Conservation (phyloP, 2,797 vertebrate species). For the Chloroceryle inda region DNA sequence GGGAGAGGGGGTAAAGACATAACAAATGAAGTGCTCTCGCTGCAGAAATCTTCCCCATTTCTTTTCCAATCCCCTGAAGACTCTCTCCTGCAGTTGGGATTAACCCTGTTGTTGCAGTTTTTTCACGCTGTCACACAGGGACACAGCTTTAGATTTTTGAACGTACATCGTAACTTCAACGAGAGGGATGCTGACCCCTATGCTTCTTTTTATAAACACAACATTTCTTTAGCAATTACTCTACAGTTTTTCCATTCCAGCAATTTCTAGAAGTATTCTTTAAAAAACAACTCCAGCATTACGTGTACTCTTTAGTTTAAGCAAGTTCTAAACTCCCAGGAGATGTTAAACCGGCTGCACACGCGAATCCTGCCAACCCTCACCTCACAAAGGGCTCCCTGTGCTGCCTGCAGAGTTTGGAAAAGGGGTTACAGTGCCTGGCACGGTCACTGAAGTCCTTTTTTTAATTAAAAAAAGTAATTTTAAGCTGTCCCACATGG, state of each 20-base stretch:
- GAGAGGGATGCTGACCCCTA: slow-evolving; percentile 1
- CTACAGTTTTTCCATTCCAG: neutral
- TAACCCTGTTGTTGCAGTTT: neutral
- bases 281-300: neutral
- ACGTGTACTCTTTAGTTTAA: neutral
- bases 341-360: neutral
- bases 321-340: neutral
- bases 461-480: neutral
- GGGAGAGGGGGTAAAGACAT: neutral
- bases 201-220: neutral
- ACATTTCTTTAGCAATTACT: neutral
- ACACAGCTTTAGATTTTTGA: neutral
- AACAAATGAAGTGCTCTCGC: neutral
- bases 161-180: neutral
- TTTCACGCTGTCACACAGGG: neutral
- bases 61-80: neutral
- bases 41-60: neutral
- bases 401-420: neutral
- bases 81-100: neutral
- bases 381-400: neutral
- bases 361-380: neutral
- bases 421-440: neutral
- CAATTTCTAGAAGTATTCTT: neutral
- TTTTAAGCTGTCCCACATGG: neutral
- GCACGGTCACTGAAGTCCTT: neutral